Base-by-base conservation (phyloP, 2,888 invertebrate genomes). In the Agapostemon virescens region DNA sequence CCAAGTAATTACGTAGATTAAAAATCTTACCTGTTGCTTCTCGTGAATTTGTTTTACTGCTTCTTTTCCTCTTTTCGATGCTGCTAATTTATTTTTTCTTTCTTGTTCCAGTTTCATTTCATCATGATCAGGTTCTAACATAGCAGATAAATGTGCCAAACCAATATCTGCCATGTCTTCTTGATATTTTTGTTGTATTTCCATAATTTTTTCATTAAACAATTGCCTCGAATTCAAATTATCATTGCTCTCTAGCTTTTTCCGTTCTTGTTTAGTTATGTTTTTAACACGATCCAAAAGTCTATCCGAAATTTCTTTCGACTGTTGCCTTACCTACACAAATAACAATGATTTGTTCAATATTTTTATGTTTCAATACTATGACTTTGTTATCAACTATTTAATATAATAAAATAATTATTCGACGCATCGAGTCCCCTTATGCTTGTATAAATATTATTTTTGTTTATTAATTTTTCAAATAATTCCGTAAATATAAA, bases 311-410 rank as follows among this genome's bases (percentile, higher is more conserved):
- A 95, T 93, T 84, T 94, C 94, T 87, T 94, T 95, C 0, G 95
- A 95, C 87, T 95, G 94, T 84, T 95, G 94, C 36, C 95, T 93
- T 49, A 95, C 95, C 95, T 95, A 79, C 26, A 26, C 20, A 33
- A 69, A 79, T 72, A 67, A n/a, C n/a, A 68, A 13, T 52, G 45
- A 52, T 42, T 73, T 40, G 30, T 17, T 63, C n/a, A 4, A 49
- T 67, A 15, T n/a, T 26, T 64, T 13, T n/a, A 52, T 52, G 11
- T 33, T 33, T 58, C 55, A 26, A 36, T 61, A 38, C 26, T 15
- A 23, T 3, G 76, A 49, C 64, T 73, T 64, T 55, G 26, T 20
- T 20, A 61, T 7, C 0, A 42, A 38, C 38, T 38, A 13, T 38
- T 55, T 45, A 30, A 72, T 49, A 79, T 20, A 72, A 49, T 70